Percentiles rank a stretch among this genome's conserved stretches.
These are phyloP conservation scores for Suncus etruscus DNA, from an alignment of 2,113 vertebrate genomes.

Conservation along the genomic window DNA sequence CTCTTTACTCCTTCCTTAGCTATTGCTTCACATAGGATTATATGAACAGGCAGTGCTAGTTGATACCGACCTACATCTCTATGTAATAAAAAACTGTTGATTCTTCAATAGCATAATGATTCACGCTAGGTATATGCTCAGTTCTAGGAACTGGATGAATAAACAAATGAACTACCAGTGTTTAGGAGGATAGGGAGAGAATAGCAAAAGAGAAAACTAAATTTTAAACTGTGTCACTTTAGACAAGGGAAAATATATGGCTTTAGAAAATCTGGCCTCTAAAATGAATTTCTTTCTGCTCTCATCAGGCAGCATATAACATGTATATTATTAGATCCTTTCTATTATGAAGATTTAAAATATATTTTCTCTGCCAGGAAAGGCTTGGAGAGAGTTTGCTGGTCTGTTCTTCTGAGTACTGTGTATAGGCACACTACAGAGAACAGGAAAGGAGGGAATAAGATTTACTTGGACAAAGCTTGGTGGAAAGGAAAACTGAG, in stretches of 20 bases:
- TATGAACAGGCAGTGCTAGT: background rate
- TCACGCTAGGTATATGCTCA: background rate
- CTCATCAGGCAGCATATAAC: background rate
- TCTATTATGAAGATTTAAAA: background rate
- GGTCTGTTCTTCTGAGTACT: background rate
- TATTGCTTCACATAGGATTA: background rate
- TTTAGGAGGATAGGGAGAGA: slow-evolving; percentile 4
- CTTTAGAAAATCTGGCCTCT: background rate
- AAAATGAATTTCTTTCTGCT: slow-evolving; percentile 2
- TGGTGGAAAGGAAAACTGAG: background rate
- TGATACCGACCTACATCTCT: background rate
- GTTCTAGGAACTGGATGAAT: slow-evolving; percentile 6
- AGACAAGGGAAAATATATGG: slow-evolving; percentile 8
- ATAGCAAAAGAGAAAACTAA: background rate
- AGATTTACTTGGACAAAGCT: background rate
- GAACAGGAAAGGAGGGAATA: background rate
- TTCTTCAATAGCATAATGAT: background rate
- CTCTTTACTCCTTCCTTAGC: background rate
- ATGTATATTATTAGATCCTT: background rate
- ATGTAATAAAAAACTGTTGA: background rate
- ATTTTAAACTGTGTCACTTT: background rate
- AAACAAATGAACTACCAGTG: background rate
- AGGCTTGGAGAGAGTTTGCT: background rate
- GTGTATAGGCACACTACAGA: background rate
- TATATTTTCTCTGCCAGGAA: background rate